Conservation (phyloP, 30 jellyfish, hydroid and myxozoan genomes). For the Mastigias papua region DNA sequence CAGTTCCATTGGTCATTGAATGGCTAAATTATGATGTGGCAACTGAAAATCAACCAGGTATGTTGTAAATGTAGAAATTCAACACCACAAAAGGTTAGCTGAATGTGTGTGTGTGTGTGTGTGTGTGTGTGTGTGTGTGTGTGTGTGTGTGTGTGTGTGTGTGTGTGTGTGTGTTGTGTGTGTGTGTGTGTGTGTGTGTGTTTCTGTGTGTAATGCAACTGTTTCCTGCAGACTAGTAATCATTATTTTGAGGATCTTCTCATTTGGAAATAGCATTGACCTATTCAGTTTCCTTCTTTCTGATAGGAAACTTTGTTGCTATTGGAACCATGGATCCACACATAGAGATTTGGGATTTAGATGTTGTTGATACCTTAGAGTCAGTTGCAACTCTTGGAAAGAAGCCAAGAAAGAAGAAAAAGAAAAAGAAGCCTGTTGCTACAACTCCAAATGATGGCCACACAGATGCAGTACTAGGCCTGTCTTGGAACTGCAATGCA, state of each 20-base stretch:
- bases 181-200: no score
- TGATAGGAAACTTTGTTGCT: constrained; percentile 81
- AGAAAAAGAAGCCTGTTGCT: constrained; percentile 52
- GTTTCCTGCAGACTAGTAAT: no score
- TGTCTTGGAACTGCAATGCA: constrained; percentile 92
- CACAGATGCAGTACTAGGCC: constrained; percentile 88
- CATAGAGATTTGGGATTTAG: constrained; percentile 93
- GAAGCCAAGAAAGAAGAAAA: constrained; percentile 81
- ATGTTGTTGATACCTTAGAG: constrained; percentile 88
- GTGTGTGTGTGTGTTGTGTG: no score
- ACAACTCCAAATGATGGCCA: constrained; percentile 74
- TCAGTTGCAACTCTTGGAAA: constrained; percentile 84
- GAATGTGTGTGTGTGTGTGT: no score
- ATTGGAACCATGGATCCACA: constrained; percentile 98
- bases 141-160: no score
- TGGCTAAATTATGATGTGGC: constrained; percentile 93
- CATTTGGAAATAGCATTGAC: no score
- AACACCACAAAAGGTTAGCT: no score
- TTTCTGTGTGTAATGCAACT: no score
- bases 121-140: no score
- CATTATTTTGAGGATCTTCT: no score
- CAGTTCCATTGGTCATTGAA: constrained; percentile 90
- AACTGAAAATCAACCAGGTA: constrained; percentile 83
- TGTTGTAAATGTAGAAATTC: no score
- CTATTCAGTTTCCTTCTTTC: not conserved